Conservation (phyloP, 2,888 invertebrate species). For the Neoitamus cyanurus region DNA sequence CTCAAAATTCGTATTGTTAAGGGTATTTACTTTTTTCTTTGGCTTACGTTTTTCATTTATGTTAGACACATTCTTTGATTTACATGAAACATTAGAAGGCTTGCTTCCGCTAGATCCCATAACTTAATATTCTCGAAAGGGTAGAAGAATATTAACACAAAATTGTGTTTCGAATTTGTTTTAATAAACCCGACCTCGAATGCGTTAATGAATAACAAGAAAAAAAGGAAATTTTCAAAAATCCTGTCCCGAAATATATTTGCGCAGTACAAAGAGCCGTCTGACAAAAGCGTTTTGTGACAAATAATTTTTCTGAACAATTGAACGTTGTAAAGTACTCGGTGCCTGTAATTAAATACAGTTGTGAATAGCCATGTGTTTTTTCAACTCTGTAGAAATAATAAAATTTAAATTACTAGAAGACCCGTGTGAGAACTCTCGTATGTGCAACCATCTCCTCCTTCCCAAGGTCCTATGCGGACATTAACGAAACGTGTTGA, state of each 20-base stretch:
- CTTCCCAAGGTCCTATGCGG: too few species aligned
- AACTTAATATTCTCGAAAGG: neutral
- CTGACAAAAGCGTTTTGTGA: neutral
- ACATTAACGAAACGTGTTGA: too few species aligned
- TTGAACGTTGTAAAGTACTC: neutral
- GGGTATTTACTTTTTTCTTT: neutral
- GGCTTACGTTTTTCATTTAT: neutral
- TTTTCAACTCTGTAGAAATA: too few species aligned
- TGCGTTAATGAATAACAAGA: neutral
- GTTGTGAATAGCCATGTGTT: neutral
- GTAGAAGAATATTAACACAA: neutral
- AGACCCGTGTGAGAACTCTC: too few species aligned
- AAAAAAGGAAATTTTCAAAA: neutral
- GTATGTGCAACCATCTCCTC: too few species aligned
- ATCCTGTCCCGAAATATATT: neutral
- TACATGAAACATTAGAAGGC: neutral
- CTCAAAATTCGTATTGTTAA: neutral
- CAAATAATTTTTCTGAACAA: neutral
- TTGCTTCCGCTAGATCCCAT: neutral
- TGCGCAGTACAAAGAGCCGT: neutral
- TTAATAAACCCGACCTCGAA: neutral
- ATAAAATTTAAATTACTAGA: too few species aligned
- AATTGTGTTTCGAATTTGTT: neutral
- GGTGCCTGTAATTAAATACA: neutral
- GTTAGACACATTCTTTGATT: neutral